A percentile compares a stretch with the other conserved stretches of the same genome.
phyloP scores from a whole-genome alignment of 2,888 invertebrate species.

The Plagodis dolabraria region DNA sequence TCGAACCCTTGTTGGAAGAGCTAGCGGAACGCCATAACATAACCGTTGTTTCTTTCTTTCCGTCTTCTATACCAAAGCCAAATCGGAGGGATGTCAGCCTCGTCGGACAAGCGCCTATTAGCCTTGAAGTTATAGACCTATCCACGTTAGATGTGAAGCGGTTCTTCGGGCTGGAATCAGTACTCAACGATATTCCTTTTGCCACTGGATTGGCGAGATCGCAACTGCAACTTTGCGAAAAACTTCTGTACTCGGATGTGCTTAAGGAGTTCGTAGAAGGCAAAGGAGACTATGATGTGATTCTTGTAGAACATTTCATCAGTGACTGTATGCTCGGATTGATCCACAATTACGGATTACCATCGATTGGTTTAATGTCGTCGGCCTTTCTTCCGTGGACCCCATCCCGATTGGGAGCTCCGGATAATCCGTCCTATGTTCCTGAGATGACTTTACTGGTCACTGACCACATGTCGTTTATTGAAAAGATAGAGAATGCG shows the following conservation, averaged over 20 bases:
- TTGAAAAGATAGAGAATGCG: constrained; percentile 71
- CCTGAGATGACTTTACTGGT: constrained; percentile 55
- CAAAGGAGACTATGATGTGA: constrained; percentile 69
- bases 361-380: constrained; percentile 69
- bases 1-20: constrained; percentile 70
- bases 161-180: constrained; percentile 39
- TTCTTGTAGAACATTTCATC: constrained; percentile 78
- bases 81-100: constrained; percentile 58
- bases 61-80: constrained; percentile 41
- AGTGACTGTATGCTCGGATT: constrained; percentile 77
- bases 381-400: constrained; percentile 68
- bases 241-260: constrained; percentile 47
- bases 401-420: constrained; percentile 58
- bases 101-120: constrained; percentile 45
- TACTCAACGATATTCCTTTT: constrained; percentile 42
- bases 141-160: constrained; percentile 40
- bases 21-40: constrained; percentile 68
- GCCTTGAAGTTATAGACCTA: constrained; percentile 54
- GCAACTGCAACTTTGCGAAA: constrained; percentile 53
- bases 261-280: constrained; percentile 57
- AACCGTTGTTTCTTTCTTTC: constrained; percentile 77
- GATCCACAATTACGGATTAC: constrained; percentile 65
- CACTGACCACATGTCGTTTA: constrained; percentile 65
- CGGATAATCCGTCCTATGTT: constrained; percentile 70
- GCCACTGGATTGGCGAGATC: constrained; percentile 42